phyloP scores from a whole-genome alignment of 2,888 invertebrate genomes.

The Lottia scabra region DNA sequence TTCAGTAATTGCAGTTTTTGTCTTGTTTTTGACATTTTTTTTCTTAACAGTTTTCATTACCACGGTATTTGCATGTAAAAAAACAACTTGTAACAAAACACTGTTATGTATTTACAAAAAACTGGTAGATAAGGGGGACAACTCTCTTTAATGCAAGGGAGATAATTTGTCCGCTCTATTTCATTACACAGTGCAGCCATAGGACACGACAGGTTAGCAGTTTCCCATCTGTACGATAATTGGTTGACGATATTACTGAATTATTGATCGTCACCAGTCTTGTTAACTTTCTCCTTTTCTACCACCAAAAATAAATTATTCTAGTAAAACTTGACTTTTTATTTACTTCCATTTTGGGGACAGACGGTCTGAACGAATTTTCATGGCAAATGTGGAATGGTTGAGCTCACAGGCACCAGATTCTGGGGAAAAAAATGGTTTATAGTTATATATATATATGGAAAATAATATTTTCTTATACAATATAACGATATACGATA shows the following conservation, averaged over 20 bases:
- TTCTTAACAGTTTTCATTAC: background rate
- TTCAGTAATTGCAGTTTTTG: constrained; percentile 1
- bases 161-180: background rate
- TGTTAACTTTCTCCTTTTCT: constrained; percentile 36
- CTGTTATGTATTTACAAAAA: background rate
- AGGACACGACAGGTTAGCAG: constrained; percentile 4
- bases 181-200: background rate
- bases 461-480: too few relatives aligned
- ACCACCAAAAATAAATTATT: constrained; percentile 47
- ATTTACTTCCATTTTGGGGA: background rate
- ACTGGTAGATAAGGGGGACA: background rate
- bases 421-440: too few relatives aligned
- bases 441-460: too few relatives aligned
- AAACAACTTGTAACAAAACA: background rate
- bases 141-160: background rate
- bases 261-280: background rate
- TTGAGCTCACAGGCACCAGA: too few relatives aligned
- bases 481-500: too few relatives aligned
- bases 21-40: constrained; percentile 4
- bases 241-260: background rate
- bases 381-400: too few relatives aligned
- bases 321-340: constrained; percentile 32
- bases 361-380: too few relatives aligned
- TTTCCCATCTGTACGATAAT: background rate
- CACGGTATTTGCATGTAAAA: constrained; percentile 3